phyloP scores from a whole-genome alignment of 2,797 vertebrate genomes.

The Eulemur coronatus region DNA sequence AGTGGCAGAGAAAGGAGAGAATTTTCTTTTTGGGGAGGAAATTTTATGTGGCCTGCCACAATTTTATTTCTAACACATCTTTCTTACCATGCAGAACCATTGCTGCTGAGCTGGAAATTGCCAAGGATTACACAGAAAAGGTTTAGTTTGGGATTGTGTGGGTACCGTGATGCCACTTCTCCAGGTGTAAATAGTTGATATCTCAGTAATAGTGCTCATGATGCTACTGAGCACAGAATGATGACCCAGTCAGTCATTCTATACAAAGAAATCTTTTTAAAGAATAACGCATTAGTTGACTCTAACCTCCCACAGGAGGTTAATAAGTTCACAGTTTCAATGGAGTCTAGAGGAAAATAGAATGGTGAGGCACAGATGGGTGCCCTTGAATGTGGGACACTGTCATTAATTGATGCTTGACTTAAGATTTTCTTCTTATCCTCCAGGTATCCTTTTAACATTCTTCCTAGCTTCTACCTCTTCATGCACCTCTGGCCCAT shows the following conservation, averaged over 20 bases:
- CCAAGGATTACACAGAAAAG: background rate
- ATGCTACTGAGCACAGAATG: no score
- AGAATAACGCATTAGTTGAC: constrained; percentile 49
- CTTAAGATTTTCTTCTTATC: constrained; percentile 21
- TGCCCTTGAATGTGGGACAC: background rate
- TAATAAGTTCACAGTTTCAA: background rate
- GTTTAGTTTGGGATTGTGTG: background rate
- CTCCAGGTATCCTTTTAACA: background rate
- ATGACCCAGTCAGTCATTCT: background rate
- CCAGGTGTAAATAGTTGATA: background rate
- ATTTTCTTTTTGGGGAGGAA: background rate
- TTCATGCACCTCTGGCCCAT: background rate
- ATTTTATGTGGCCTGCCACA: background rate
- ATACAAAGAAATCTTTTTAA: constrained; percentile 29
- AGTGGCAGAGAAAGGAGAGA: background rate
- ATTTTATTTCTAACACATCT: background rate
- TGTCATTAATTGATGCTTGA: constrained; percentile 49
- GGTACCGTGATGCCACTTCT: background rate
- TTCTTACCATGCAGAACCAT: background rate
- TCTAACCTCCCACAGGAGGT: background rate
- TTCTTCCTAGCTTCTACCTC: background rate
- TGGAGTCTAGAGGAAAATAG: background rate
- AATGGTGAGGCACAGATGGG: background rate
- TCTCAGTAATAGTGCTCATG: background rate
- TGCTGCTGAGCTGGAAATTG: background rate